Base-by-base conservation (phyloP, 2,888 invertebrate genomes). In the Reticulitermes lucifugus region DNA sequence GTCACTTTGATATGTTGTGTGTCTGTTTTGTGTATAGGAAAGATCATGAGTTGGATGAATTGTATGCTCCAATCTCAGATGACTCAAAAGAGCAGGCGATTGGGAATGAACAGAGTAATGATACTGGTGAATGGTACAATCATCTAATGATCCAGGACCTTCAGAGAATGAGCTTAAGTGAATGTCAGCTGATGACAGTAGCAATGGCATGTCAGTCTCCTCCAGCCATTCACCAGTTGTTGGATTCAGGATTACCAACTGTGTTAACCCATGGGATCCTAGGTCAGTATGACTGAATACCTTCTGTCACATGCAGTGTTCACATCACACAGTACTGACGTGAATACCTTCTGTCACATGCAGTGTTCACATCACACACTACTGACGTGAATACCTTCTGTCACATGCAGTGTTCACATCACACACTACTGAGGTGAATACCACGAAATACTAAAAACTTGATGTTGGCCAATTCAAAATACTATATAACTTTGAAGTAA, bases 121-220 rank as follows among this genome's bases (percentile, higher is more conserved):
- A 81, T 43, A 71, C 55, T 43, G 85, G 84, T 21, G 86, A 86
- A 65, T 86, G 86, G 86, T 93, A 93, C 87, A 92, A 92, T 22
- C 92, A 92, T 70, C 91, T 94, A 65, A 92, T 93, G 84, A 92
- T 92, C 70, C 92, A 93, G 51, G 93, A 94, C 88, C 90, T 93
- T 51, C 92, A 92, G 46, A 92, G 92, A 88, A 90, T 93, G 88
- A 91, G 92, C 85, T 90, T 94, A 83, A 92, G 93, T 73, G 93
- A 94, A 86, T 92, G 94, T 83, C 95, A 96, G 90, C 92, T 97
- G 88, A 93, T 95, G 89, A 96, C 96, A 2, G 93, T 97, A 43
- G 96, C 96, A 0, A 92, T 95, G 87, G 96, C 96, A 12, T 96
- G 96, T 88, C 94, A 97, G 91, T 97, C 97, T 3, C 94, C 96